Evolutionary conservation across 1,140 invertebrate species (phyloP), one percentile per base, ranked within the genome.

Genomic region (Himalopsyche phryganea): DNA sequence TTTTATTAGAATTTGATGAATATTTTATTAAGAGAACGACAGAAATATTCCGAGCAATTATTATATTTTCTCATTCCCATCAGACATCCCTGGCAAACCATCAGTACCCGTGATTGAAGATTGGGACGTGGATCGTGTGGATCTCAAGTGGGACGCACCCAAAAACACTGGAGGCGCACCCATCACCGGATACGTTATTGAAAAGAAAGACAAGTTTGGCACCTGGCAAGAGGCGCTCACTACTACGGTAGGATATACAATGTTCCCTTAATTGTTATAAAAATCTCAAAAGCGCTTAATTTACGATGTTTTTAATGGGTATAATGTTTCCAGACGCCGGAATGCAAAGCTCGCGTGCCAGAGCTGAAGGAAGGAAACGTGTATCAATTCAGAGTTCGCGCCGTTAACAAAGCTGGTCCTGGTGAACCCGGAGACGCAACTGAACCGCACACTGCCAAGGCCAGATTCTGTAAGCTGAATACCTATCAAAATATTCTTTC

Each of bases 161-260:
- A 91, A 90, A 66, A 82, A 82, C 65, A 91, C 87, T 65, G 95
- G 95, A 19, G 96, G 97, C 36, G 94, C 94, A 10, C 92, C 96
- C 32, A 98, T 99, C 67, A 91, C 87, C 38, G 90, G 92, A 40
- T 99, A 99, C 68, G 81, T 98, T 48, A 91, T 99, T 68, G 96
- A 99, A 76, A 96, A 95, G 80, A 96, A 94, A 71, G 93, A 96
- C 67, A 95, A 95, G 71, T 90, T 90, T 60, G 88, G 89, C 1
- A 83, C 85, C 6, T 98, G 94, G 94, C 90, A 92, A 68, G 91
- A 95, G 77, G 87, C 92, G 60, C 80, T 88, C n/a, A 84, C 83
- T 38, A 92, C 90, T 2, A 82, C 82, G 66, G 85, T 87, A 74
- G 78, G 51, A 3, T 28, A 28, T 5, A 5, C 23, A 28, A 28